phyloP scores from a whole-genome alignment of 2,113 vertebrate species.

The Cairina moschata region DNA sequence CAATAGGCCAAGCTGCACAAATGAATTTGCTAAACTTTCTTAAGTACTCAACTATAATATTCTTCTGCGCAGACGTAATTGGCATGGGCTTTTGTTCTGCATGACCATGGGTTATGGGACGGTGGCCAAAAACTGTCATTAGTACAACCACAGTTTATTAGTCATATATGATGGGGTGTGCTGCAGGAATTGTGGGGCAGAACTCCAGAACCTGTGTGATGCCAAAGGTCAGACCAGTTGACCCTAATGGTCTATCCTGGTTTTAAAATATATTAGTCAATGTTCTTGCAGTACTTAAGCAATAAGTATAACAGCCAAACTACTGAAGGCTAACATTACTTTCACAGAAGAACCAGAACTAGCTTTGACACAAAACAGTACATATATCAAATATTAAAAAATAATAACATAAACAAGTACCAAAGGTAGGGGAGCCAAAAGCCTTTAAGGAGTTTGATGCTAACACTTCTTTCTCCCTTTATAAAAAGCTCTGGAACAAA shows the following conservation, averaged over 20 bases:
- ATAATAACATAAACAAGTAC: constrained; percentile 23
- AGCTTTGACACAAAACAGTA: neutral
- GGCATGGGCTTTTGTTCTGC: neutral
- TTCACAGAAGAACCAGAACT: neutral
- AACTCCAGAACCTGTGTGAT: neutral
- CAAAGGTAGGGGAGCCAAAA: neutral
- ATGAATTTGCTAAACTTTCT: neutral
- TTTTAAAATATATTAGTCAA: neutral
- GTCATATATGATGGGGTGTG: neutral
- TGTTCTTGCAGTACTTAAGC: neutral
- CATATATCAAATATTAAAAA: constrained; percentile 54
- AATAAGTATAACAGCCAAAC: neutral
- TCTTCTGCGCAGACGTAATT: neutral
- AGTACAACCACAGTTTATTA: neutral
- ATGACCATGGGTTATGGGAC: neutral
- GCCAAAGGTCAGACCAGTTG: neutral
- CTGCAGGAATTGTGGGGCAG: neutral
- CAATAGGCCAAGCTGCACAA: neutral
- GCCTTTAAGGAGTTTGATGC: constrained; percentile 45
- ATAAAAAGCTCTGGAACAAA: constrained; percentile 74
- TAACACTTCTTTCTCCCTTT: constrained; percentile 50
- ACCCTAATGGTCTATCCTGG: neutral
- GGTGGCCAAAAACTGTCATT: neutral
- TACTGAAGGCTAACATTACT: neutral
- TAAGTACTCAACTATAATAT: neutral